Percentiles rank a stretch among this genome's conserved stretches.
These are phyloP conservation scores for Anthonomus grandis DNA, from an alignment of 1,140 invertebrate genomes.

Conservation along the genomic window DNA sequence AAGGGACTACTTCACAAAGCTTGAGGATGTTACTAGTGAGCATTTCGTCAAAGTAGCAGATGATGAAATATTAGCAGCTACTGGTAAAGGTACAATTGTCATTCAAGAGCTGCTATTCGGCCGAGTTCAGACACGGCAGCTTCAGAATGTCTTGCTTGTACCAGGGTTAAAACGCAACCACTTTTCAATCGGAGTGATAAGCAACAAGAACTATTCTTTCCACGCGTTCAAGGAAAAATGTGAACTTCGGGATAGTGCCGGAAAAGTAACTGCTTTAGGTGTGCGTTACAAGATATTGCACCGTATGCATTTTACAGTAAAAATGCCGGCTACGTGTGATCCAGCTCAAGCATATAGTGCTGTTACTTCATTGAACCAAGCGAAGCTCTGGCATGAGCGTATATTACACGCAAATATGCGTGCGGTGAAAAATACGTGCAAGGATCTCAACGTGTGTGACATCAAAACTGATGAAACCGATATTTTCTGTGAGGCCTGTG, in stretches of 20 bases:
- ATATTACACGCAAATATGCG: conserved; percentile 36
- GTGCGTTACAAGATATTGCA: neutral
- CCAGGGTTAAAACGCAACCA: conserved; percentile 9
- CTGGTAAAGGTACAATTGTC: conserved; percentile 3
- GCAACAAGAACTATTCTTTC: conserved; percentile 8
- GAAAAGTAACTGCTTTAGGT: neutral
- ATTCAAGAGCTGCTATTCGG: neutral
- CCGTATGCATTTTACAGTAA: neutral
- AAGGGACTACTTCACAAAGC: neutral
- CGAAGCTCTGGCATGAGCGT: conserved; percentile 24
- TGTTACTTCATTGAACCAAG: too few species aligned
- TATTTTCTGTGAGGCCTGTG: conserved; percentile 8
- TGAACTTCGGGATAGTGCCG: neutral
- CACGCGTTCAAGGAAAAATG: neutral
- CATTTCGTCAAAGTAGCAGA: conserved; percentile 4
- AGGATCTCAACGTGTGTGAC: neutral
- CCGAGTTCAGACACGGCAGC: neutral
- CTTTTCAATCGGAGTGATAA: conserved; percentile 7
- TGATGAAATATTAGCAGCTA: neutral
- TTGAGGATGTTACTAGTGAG: neutral
- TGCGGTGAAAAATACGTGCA: neutral
- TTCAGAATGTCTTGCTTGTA: conserved; percentile 10
- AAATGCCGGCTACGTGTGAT: conserved; percentile 1
- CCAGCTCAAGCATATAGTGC: neutral
- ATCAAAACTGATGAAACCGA: neutral